Evolutionary conservation across 1,140 invertebrate species (phyloP).

Genomic region (Homalodisca vitripennis): DNA sequence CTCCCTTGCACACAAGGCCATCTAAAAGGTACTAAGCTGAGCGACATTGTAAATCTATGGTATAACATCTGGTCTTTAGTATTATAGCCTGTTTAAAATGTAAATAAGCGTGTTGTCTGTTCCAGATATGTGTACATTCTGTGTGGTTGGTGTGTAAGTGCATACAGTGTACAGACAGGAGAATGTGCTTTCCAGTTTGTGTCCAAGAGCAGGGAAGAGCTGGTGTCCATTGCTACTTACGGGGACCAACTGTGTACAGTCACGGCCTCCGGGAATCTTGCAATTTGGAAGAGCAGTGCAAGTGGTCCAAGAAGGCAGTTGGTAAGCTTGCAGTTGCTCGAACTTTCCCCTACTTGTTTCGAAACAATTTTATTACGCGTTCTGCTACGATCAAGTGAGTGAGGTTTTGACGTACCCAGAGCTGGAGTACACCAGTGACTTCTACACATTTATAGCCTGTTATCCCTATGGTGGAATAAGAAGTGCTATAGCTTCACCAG

Average conservation of each 20-base stretch:
- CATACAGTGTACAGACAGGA: slow-evolving; percentile 58
- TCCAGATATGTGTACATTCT: slow-evolving; percentile 57
- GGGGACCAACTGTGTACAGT: neutral
- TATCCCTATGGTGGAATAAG: too few species aligned
- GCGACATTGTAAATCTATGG: neutral
- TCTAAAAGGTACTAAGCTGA: neutral
- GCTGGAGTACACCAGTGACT: too few species aligned
- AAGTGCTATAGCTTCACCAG: too few species aligned
- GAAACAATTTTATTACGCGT: too few species aligned
- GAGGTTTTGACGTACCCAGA: too few species aligned
- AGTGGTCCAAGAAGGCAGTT: neutral
- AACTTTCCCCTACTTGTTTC: too few species aligned
- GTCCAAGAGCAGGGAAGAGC: neutral
- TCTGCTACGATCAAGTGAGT: too few species aligned
- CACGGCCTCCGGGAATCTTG: neutral
- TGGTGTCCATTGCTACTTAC: neutral
- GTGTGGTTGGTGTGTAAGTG: slow-evolving; percentile 54
- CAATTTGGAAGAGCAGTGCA: neutral
- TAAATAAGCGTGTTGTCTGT: slow-evolving; percentile 38
- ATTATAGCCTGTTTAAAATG: neutral
- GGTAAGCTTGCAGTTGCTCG: too few species aligned
- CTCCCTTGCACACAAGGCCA: neutral
- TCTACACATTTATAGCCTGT: too few species aligned
- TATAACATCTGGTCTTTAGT: neutral
- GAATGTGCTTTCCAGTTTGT: slow-evolving; percentile 48